These are phyloP conservation scores for Aurelia sp. DNA, from an alignment of 30 jellyfish, hydroid and myxozoan genomes.

Conservation along the genomic window DNA sequence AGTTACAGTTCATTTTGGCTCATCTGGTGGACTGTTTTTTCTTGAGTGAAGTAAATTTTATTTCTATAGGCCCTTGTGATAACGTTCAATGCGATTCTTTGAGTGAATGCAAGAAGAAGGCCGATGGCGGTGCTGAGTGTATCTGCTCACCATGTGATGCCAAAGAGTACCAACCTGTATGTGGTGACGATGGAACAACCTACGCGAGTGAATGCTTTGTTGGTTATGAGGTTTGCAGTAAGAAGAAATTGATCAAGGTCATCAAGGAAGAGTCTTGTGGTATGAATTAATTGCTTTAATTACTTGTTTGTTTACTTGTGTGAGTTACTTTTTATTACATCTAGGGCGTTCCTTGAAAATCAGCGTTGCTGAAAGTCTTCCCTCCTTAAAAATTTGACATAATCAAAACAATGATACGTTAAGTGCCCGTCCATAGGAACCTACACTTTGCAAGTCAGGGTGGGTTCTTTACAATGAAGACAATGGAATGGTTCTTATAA, in stretches of 20 bases:
- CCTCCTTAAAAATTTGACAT: background rate
- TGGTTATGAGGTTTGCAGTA: slow-evolving; percentile 29
- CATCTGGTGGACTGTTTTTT: too few species aligned
- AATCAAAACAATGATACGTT: too few species aligned
- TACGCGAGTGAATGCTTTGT: slow-evolving; percentile 70
- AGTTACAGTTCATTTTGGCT: too few species aligned
- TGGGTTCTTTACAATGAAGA: too few species aligned
- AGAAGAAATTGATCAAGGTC: slow-evolving; percentile 6
- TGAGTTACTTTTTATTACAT: background rate
- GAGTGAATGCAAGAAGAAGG: slow-evolving; percentile 27
- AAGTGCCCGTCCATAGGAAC: background rate
- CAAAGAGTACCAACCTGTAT: slow-evolving; percentile 45
- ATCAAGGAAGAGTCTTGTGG: slow-evolving; percentile 47
- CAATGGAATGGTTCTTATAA: too few species aligned
- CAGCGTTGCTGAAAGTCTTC: too few species aligned
- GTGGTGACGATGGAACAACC: slow-evolving; percentile 78
- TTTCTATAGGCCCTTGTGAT: slow-evolving; percentile 52
- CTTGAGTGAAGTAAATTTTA: background rate
- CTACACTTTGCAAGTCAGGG: background rate
- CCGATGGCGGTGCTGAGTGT: slow-evolving; percentile 57
- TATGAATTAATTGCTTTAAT: background rate
- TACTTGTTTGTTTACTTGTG: background rate
- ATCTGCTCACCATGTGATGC: slow-evolving; percentile 53
- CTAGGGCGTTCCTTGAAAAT: too few species aligned
- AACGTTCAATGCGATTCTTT: slow-evolving; percentile 30